Conservation (phyloP, 2,797 vertebrate genomes). For the Decapterus maruadsi region DNA sequence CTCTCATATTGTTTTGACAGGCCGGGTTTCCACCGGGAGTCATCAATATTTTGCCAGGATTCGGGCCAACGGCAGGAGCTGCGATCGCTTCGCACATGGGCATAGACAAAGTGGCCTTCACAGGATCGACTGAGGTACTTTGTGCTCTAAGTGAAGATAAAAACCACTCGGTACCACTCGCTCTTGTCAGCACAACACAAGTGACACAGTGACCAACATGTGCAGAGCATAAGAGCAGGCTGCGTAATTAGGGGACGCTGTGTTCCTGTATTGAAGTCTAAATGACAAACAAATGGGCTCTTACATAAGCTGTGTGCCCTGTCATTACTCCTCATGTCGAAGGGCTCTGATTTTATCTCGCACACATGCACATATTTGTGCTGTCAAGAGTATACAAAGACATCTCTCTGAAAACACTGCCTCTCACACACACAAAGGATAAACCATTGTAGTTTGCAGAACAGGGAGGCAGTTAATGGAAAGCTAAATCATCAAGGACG, state of each 20-base stretch:
- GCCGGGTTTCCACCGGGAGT: slow-evolving; percentile 99
- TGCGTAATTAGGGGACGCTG: slow-evolving; percentile 61
- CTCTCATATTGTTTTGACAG: slow-evolving; percentile 91
- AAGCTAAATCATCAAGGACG: slow-evolving; percentile 65
- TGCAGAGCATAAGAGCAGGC: slow-evolving; percentile 64
- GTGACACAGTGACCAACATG: slow-evolving; percentile 78
- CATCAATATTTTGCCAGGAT: slow-evolving; percentile 99
- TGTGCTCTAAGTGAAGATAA: slow-evolving; percentile 40
- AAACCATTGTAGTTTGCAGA: slow-evolving; percentile 49
- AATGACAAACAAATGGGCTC: slow-evolving; percentile 79
- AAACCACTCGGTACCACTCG: slow-evolving; percentile 46
- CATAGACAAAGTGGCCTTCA: slow-evolving; percentile 99
- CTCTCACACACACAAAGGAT: slow-evolving; percentile 32
- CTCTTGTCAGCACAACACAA: slow-evolving; percentile 53
- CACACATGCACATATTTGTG: slow-evolving; percentile 69
- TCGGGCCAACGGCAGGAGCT: slow-evolving; percentile 95
- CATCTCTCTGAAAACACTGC: slow-evolving; percentile 54
- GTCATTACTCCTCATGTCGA: slow-evolving; percentile 75
- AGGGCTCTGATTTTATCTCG: slow-evolving; percentile 64
- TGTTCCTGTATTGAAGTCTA: slow-evolving; percentile 68
- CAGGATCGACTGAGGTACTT: slow-evolving; percentile 96
- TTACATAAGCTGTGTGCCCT: slow-evolving; percentile 65
- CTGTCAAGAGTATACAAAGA: slow-evolving; percentile 53
- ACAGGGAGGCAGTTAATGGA: slow-evolving; percentile 59
- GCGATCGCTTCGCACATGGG: slow-evolving; percentile 95